These are phyloP conservation scores for Heteromurus nitidus DNA, from an alignment of 2,888 invertebrate genomes.

Conservation along the genomic window DNA sequence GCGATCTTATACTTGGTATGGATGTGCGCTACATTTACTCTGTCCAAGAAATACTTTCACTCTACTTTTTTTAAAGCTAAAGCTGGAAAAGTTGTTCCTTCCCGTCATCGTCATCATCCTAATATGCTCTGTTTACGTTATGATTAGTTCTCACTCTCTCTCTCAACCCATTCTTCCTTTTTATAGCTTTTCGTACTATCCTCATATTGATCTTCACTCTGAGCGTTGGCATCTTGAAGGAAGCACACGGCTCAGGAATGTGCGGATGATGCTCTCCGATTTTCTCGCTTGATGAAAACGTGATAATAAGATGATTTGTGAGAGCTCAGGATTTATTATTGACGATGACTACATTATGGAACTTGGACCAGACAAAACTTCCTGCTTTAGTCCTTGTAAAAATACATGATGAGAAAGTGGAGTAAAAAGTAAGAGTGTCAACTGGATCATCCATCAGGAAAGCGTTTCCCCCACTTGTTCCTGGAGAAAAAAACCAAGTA, in stretches of 20 bases:
- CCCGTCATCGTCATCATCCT: no score
- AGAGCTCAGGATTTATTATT: constrained; percentile 33
- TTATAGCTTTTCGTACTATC: neutral
- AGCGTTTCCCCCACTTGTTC: no score
- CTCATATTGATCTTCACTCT: constrained; percentile 14
- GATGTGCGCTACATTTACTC: no score
- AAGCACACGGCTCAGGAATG: neutral
- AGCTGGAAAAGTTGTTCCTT: no score
- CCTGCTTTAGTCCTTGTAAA: neutral
- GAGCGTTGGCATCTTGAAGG: constrained; percentile 7
- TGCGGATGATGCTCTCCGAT: neutral
- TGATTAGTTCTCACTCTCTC: constrained; percentile 17
- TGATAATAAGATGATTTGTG: constrained; percentile 31
- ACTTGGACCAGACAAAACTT: neutral
- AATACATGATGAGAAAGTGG: neutral
- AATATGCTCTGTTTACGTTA: constrained; percentile 21
- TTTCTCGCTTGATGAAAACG: neutral
- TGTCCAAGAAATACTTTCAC: no score
- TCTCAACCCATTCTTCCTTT: neutral
- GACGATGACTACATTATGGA: constrained; percentile 34
- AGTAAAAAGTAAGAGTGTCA: no score
- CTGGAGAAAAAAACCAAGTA: no score
- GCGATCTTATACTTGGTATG: no score
- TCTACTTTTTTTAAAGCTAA: no score
- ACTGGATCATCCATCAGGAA: no score